Percentiles rank a stretch among this genome's conserved stretches.
Conservation (phyloP, 1,140 invertebrate species). For the Nasonia longicornis region DNA sequence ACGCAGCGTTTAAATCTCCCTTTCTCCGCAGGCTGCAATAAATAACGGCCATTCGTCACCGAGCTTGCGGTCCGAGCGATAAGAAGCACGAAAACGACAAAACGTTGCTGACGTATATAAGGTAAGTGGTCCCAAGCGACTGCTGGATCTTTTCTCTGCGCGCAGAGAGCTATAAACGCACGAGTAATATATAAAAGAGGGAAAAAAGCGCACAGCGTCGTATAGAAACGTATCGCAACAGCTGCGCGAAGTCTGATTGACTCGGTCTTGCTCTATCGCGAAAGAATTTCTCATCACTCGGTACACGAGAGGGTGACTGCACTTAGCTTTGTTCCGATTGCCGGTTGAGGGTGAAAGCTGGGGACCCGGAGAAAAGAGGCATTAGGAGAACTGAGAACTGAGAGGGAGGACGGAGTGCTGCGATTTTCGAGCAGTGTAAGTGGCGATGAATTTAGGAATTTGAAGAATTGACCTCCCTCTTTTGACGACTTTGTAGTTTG, state of each 20-base stretch:
- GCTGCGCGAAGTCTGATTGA: constrained; percentile 21
- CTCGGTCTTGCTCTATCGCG: neutral
- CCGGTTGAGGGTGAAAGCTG: neutral
- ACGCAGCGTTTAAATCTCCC: neutral
- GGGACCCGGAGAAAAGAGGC: neutral
- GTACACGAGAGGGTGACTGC: constrained; percentile 8
- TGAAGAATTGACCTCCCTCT: neutral
- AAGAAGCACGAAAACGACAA: constrained; percentile 22
- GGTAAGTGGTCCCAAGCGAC: constrained; percentile 32
- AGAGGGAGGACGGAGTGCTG: neutral
- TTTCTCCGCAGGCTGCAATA: neutral
- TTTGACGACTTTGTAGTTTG: no score
- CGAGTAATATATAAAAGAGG: neutral
- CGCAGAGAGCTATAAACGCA: neutral
- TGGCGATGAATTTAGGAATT: neutral
- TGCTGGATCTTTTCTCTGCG: constrained; percentile 12
- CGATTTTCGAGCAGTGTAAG: neutral
- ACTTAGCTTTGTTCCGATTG: constrained; percentile 39
- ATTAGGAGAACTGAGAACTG: neutral
- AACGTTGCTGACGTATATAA: neutral
- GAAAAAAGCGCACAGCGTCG: neutral
- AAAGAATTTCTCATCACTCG: constrained; percentile 36
- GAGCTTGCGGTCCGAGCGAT: neutral
- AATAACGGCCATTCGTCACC: constrained; percentile 10
- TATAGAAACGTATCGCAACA: neutral